Evolutionary conservation across 2,113 vertebrate species (phyloP), one percentile per base, ranked within the genome.

Genomic region (Sander lucioperca): DNA sequence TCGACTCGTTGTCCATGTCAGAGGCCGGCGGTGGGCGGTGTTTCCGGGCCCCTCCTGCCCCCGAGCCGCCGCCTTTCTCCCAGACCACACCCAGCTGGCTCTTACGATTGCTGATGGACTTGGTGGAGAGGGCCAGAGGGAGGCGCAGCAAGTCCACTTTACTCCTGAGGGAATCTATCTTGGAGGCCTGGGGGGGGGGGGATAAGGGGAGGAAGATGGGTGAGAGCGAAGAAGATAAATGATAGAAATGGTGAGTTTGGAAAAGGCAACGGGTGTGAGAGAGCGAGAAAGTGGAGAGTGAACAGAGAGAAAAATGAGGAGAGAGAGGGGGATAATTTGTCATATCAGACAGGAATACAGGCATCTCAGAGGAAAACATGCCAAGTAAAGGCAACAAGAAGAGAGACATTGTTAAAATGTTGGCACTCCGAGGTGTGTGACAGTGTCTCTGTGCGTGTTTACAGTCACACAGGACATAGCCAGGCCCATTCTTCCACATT

Each of bases 81-180:
- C 79, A 93, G 93, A 83, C 70, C 30, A 92, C 88, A 71, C 94
- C 93, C 94, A 95, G 92, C 86, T 93, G 94, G 79, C 89, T 90
- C 82, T 94, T 96, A 43, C 91, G 91, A 75, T 89, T 68, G 11
- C 91, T 86, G 91, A 96, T 89, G 82, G 95, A 93, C 91, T 95
- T 95, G 69, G 94, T 86, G 8, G 94, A 94, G 72, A 99, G 96
- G 89, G 96, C 93, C 86, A 99, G 90, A 21, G 98, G 98, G 94
- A 96, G 96, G 95, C 96, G 97, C 94, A 97, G 91, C 91, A 99
- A 94, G 84, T 98, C 97, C 86, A 98, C 98, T 6, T 96, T 97
- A 92, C 95, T 97, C 97, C 96, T 97, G 96, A 99, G 94, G 96
- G 97, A 97, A 96, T 99, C 97, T 98, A 99, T 99, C 94, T 98